Evolutionary conservation across 2,113 vertebrate species (phyloP), one percentile per base, ranked within the genome.

Genomic region (Chloropsis hardwickii): DNA sequence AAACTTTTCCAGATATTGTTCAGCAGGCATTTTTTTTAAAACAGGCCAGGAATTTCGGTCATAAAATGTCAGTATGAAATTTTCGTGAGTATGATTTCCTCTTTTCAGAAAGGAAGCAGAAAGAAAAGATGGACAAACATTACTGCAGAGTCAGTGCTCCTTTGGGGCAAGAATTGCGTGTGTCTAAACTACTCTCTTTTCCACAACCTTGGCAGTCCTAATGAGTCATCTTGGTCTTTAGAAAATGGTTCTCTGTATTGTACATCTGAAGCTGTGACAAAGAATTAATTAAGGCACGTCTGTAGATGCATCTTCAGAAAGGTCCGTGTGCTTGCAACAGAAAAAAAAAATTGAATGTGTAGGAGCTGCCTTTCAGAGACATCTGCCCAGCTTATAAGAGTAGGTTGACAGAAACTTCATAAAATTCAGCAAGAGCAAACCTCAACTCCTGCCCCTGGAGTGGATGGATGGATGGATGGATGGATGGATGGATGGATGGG

Each of bases 1-100:
- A 72, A 33, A 86, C 79, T 86, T 88, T 90, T 90, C 92, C 86
- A 90, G 76, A 90, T 88, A 95, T 65, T 95, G 80, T 92, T 93
- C 69, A 92, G 77, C 37, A 90, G 84, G 65, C 54, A 51, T 95
- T 88, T 91, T 93, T 95, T 82, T 80, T 86, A 71, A 67, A 84
- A 45, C 40, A 33, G 71, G 58, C 66, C 81, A 93, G 73, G 86
- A 88, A 85, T 94, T 91, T 79, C 10, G 8, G 40, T 53, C n/a
- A 61, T 65, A 83, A 92, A 95, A 92, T 93, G 50, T 62, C 88
- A 84, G 37, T 84, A 53, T 79, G 45, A 79, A 74, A 72, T 65
- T 92, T 47, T 69, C 14, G n/a, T 65, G 45, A 60, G 57, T 79
- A 51, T 51, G 22, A 66, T 88, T 83, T 81, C 50, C 51, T 82